These are phyloP conservation scores for Eurois occulta DNA, from an alignment of 2,888 invertebrate genomes.

Conservation along the genomic window DNA sequence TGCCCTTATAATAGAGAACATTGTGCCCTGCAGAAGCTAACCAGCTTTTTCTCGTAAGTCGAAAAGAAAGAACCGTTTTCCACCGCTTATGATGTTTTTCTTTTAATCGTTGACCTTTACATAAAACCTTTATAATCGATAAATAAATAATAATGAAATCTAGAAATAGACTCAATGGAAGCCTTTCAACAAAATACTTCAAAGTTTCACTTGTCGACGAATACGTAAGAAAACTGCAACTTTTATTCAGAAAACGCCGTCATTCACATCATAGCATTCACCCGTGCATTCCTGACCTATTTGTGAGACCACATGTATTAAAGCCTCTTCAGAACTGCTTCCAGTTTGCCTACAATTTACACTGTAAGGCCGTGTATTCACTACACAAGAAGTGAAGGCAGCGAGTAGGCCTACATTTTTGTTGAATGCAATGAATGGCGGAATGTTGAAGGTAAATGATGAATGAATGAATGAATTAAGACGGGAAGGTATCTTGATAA, in stretches of 20 bases:
- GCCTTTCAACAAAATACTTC: slow-evolving; percentile 6
- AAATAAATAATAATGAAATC: neutral
- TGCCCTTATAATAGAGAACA: neutral
- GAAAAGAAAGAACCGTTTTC: neutral
- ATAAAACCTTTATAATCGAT: neutral
- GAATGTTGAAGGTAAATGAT: neutral
- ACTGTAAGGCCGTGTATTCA: slow-evolving; percentile 48
- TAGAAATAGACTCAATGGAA: neutral
- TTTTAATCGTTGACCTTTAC: neutral
- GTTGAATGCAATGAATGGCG: neutral
- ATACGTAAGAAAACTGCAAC: slow-evolving; percentile 43
- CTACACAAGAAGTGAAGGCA: slow-evolving; percentile 1
- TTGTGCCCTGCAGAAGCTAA: neutral
- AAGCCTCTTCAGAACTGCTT: slow-evolving; percentile 57
- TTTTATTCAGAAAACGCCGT: slow-evolving; percentile 39
- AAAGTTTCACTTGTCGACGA: slow-evolving; percentile 22
- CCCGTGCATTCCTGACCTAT: slow-evolving; percentile 60
- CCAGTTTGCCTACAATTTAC: slow-evolving; percentile 50
- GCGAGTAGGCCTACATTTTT: slow-evolving; percentile 13
- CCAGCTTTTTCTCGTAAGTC: neutral
- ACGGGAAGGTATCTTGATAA: neutral
- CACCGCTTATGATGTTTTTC: neutral
- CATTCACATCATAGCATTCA: slow-evolving; percentile 46
- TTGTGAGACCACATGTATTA: slow-evolving; percentile 61
- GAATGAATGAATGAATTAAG: too few species aligned